Conservation (phyloP, 2,888 invertebrate genomes). For the Drosophila dives region DNA sequence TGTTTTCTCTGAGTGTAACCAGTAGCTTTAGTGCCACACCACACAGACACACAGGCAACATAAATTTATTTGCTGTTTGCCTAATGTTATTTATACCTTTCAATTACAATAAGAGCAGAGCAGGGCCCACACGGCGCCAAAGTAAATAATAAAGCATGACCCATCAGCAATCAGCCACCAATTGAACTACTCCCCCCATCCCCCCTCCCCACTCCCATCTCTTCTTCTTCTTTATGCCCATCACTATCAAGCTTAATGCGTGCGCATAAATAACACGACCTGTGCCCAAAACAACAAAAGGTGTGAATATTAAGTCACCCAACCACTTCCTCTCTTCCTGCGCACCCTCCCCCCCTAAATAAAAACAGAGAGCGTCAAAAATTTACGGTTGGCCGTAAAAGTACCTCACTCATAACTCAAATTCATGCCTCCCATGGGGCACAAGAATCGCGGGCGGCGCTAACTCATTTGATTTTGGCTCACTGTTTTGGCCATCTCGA, state of each 20-base stretch:
- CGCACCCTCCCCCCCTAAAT: not conserved
- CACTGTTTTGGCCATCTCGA: slow-evolving; percentile 14
- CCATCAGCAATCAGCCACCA: slow-evolving; percentile 76
- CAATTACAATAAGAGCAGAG: slow-evolving; percentile 72
- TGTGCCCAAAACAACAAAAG: slow-evolving; percentile 56
- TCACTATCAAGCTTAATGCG: slow-evolving; percentile 73
- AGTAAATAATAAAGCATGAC: slow-evolving; percentile 78
- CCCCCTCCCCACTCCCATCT: too few relatives aligned
- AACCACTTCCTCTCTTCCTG: not conserved
- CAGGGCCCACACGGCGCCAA: slow-evolving; percentile 38
- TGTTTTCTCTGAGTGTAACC: not conserved
- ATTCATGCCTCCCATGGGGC: slow-evolving; percentile 75
- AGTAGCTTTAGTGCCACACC: slow-evolving; percentile 11
- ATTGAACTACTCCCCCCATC: slow-evolving; percentile 10
- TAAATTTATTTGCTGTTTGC: slow-evolving; percentile 79
- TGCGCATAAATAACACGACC: slow-evolving; percentile 74
- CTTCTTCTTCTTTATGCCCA: slow-evolving; percentile 29
- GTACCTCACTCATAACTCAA: slow-evolving; percentile 76
- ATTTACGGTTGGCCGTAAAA: slow-evolving; percentile 76
- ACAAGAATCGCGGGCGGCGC: slow-evolving; percentile 40
- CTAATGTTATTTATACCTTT: slow-evolving; percentile 81
- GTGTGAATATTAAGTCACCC: slow-evolving; percentile 76
- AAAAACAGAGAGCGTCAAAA: slow-evolving; percentile 47
- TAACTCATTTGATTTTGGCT: slow-evolving; percentile 72
- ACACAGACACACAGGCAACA: slow-evolving; percentile 53